These are phyloP conservation scores for Syritta pipiens DNA, from an alignment of 2,888 invertebrate species.

Conservation along the genomic window DNA sequence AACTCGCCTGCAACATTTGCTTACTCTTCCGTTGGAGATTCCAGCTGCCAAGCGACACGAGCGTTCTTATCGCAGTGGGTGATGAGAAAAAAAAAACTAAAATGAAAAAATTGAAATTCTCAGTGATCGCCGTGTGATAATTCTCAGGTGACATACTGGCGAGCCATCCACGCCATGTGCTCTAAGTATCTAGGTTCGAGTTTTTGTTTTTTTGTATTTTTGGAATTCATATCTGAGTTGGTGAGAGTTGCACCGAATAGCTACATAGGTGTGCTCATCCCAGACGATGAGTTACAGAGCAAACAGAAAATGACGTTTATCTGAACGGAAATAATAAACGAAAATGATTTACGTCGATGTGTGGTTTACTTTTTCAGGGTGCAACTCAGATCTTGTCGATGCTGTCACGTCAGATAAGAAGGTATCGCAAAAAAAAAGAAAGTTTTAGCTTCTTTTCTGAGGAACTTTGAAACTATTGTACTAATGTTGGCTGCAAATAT, in stretches of 20 bases:
- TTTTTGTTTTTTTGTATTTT: neutral
- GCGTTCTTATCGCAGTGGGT: conserved; percentile 39
- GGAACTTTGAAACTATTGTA: too few species aligned
- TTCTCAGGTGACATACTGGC: conserved; percentile 60
- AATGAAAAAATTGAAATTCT: conserved; percentile 11
- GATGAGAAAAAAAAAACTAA: conserved; percentile 14
- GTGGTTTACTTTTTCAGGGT: conserved; percentile 42
- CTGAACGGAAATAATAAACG: conserved; percentile 63
- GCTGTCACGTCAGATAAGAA: conserved; percentile 58
- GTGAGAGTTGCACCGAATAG: neutral
- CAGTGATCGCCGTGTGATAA: conserved; percentile 54
- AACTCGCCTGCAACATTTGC: conserved; percentile 44
- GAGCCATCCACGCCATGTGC: conserved; percentile 8
- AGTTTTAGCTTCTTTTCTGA: too few species aligned
- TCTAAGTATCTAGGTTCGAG: neutral
- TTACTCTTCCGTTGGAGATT: conserved; percentile 32
- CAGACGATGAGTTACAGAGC: conserved; percentile 48
- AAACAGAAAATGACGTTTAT: conserved; percentile 59
- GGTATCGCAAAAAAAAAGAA: conserved; percentile 41
- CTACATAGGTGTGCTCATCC: conserved; percentile 50
- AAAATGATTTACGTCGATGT: conserved; percentile 26
- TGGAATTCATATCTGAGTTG: neutral
- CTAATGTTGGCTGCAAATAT: too few species aligned
- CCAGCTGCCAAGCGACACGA: conserved; percentile 50
- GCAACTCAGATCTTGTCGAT: conserved; percentile 60